Percentiles rank a stretch among this genome's conserved stretches.
Evolutionary conservation across 2,113 vertebrate genomes (phyloP).

Genomic region (Loxodonta africana): DNA sequence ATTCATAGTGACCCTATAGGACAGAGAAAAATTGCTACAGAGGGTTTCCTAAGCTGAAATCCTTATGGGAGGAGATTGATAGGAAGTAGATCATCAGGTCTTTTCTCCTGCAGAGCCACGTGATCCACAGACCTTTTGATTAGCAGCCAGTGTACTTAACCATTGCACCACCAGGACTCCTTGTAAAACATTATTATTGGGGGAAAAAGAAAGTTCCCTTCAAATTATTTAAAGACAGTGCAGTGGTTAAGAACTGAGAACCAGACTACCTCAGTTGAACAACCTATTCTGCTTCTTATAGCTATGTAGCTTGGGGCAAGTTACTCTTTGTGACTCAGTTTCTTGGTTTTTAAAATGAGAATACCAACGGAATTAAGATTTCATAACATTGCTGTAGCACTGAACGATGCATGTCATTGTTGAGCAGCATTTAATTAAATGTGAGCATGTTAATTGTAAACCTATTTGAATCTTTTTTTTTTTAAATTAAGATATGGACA

Average conservation of each 20-base stretch:
- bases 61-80: no score
- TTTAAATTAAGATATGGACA: background rate
- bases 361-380: background rate
- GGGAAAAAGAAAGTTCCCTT: no score
- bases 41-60: no score
- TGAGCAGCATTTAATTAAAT: background rate
- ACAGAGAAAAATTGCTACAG: no score
- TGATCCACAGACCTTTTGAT: no score
- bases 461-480: background rate
- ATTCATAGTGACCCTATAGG: no score
- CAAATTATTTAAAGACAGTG: no score
- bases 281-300: background rate
- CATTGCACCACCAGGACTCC: no score
- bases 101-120: no score
- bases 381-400: background rate
- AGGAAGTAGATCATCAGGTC: no score
- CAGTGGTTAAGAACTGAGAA: background rate
- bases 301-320: background rate
- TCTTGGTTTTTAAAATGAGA: background rate
- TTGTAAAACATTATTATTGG: no score
- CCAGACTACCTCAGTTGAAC: background rate
- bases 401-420: background rate
- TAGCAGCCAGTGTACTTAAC: no score
- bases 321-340: background rate
- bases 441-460: background rate